Base-by-base conservation (phyloP, 1,140 invertebrate genomes). In the Leptinotarsa texana region DNA sequence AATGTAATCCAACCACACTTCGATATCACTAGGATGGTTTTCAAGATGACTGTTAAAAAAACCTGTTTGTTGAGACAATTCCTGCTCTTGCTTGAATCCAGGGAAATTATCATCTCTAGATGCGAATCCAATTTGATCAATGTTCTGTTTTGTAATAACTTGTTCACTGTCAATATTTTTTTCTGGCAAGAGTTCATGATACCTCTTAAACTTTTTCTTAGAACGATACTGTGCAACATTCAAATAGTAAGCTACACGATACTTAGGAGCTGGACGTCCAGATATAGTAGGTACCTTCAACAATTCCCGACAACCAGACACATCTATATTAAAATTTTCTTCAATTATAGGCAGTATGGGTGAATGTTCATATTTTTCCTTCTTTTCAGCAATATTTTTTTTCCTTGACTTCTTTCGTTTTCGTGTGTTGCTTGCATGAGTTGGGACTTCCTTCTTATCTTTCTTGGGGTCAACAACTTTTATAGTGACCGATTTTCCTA, bases 1-100 rank as follows among this genome's bases (percentile, higher is more conserved):
- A 11, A 89, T 79, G 80, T 90, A 91, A 79, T 91, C 83, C 57
- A 91, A 79, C 87, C 90, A 91, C 24, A 86, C 76, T 63, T 87
- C 74, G 49, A 90, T 77, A 82, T 91, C 83, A 49, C 83, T 77
- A 22, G 89, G 87, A 75, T 87, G 80, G 72, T 89, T 83, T 15
- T 80, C 67, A 22, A 90, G 80, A 72, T 83, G 81, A 80, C 86
- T 82, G 79, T 90, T 90, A 80, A 86, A 90, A 71, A 84, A 81
- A 80, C 85, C 84, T 49, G 86, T 89, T 77, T 82, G 86, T 69
- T 78, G 77, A 49, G 84, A 84, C 63, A 88, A 84, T 47, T 89
- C 83, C 75, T 87, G 84, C 79, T 89, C 87, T 57, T 85, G 75
- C 72, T 84, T 82, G 48, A 81, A 80, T 22, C 77, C 75, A 65